Percentiles rank a stretch among this genome's conserved stretches.
phyloP scores from a whole-genome alignment of 2,888 invertebrate species.

The Ectemnius lituratus region DNA sequence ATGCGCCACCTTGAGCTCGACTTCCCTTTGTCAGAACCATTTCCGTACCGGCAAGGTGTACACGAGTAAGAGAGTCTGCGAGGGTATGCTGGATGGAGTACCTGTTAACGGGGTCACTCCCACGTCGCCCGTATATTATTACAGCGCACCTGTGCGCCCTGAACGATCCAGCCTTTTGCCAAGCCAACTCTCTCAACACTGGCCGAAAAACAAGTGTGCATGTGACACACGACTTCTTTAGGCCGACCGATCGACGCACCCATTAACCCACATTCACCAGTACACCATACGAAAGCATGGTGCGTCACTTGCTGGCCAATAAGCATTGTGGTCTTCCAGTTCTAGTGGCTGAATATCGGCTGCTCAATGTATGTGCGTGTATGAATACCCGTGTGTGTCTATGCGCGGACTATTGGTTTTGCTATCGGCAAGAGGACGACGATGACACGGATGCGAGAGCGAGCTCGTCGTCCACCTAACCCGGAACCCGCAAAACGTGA shows the following conservation, averaged over 20 bases:
- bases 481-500: background rate
- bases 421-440: background rate
- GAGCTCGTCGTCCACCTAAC: background rate
- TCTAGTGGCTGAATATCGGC: conserved; percentile 32
- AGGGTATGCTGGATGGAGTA: conserved; percentile 15
- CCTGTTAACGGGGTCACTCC: conserved; percentile 58
- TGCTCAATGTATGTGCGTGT: conserved; percentile 4
- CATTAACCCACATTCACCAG: conserved; percentile 59
- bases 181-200: too few relatives aligned
- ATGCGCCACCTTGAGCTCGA: conserved; percentile 35
- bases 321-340: conserved; percentile 5
- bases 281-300: conserved; percentile 48
- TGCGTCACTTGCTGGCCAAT: conserved; percentile 35
- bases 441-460: background rate
- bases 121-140: conserved; percentile 47
- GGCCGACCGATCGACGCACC: conserved; percentile 43
- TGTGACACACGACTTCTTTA: conserved; percentile 22
- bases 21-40: conserved; percentile 49
- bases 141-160: conserved; percentile 46
- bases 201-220: conserved; percentile 38
- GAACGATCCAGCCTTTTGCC: conserved; percentile 48
- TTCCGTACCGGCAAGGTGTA: conserved; percentile 33
- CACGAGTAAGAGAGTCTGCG: conserved; percentile 14
- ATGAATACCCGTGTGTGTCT: background rate
- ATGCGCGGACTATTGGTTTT: background rate